Evolutionary conservation across 2,888 invertebrate species (phyloP).

Genomic region (Stenolophus ochropezus): DNA sequence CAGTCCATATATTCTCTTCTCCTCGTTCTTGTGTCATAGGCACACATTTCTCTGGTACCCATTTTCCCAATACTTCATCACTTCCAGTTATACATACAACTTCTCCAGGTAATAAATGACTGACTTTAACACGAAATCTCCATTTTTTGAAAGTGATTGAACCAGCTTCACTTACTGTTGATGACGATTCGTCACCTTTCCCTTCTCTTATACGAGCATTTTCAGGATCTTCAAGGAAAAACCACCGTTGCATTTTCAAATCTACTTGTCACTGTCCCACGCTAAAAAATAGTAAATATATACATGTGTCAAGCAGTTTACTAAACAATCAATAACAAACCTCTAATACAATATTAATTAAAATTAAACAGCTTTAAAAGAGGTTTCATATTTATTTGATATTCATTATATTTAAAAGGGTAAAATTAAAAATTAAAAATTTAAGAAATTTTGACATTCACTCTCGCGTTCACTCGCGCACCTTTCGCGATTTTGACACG

Average conservation of each 20-base stretch:
- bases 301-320: neutral
- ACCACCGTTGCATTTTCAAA: conserved; percentile 80
- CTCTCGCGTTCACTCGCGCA: neutral
- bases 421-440: conserved; percentile 21
- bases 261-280: neutral
- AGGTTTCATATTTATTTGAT: conserved; percentile 6
- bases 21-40: conserved; percentile 74
- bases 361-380: conserved; percentile 18
- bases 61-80: conserved; percentile 81
- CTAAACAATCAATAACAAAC: neutral
- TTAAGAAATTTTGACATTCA: conserved; percentile 17
- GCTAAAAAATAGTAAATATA: conserved; percentile 29
- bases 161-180: conserved; percentile 48
- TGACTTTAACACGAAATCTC: conserved; percentile 76
- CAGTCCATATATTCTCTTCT: conserved; percentile 78
- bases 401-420: neutral
- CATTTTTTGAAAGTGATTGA: conserved; percentile 69
- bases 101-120: conserved; percentile 77
- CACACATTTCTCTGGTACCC: conserved; percentile 79
- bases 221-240: conserved; percentile 77
- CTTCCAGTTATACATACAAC: conserved; percentile 83
- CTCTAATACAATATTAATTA: neutral
- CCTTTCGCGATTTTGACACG: conserved; percentile 30
- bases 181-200: conserved; percentile 45
- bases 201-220: conserved; percentile 70